phyloP scores from a whole-genome alignment of 2,113 vertebrate species.

The Gnathonemus echidnorhynchus region DNA sequence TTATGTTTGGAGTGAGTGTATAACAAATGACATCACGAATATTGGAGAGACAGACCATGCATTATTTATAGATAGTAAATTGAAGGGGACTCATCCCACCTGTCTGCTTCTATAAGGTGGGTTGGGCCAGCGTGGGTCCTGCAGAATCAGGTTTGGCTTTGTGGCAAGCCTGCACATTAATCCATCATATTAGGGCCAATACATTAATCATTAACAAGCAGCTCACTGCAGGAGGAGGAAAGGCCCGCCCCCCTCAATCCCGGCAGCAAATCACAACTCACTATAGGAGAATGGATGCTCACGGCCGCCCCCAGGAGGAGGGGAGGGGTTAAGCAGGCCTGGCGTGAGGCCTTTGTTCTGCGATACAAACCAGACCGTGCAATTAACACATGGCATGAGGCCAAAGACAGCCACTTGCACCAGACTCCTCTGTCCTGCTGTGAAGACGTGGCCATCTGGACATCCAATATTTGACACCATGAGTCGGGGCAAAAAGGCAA shows the following conservation, averaged over 20 bases:
- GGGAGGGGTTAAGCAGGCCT: not conserved
- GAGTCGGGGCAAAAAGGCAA: not conserved
- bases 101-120: not conserved
- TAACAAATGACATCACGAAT: constrained; percentile 3
- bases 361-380: not conserved
- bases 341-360: not conserved
- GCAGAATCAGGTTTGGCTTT: not conserved
- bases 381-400: not conserved
- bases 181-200: not conserved
- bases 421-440: not conserved
- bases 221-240: not conserved
- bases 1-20: not conserved
- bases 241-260: not conserved
- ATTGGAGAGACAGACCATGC: not conserved
- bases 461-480: not conserved
- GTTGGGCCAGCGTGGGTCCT: not conserved
- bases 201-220: constrained; percentile 11
- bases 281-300: not conserved
- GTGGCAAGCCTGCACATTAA: not conserved
- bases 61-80: constrained; percentile 19
- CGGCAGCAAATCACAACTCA: not conserved
- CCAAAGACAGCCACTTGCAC: not conserved
- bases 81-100: not conserved
- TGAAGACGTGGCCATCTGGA: constrained; percentile 5
- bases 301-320: not conserved